Base-by-base conservation (phyloP, 2,113 vertebrate genomes). In the Eurystomus gularis region DNA sequence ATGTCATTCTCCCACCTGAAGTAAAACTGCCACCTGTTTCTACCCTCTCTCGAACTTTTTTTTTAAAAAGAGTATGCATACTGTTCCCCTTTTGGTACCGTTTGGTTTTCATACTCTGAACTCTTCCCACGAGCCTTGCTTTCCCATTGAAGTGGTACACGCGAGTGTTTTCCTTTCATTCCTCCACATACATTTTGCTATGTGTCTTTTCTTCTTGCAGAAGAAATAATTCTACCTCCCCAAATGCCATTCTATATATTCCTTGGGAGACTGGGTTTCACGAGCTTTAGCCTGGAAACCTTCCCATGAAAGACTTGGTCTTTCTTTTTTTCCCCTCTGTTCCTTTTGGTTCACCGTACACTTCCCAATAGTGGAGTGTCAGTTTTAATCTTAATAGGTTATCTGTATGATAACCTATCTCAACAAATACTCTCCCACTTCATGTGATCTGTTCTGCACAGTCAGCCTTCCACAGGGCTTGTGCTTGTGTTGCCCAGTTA, bases 191-290 rank as follows among this genome's bases (percentile, higher is more conserved):
- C 19, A 26, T 55, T 71, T 71, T 69, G 14, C n/a, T 23, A 52
- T 0, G 0, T 17, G 18, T 21, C 14, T 46, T 66, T 57, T 44
- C 35, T 62, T 20, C 37, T 2, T 23, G 58, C 33, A 72, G 35
- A 62, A 89, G 29, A 24, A 62, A 42, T 21, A 23, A 13, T 40
- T 46, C 42, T 57, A n/a, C 1, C 10, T 44, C 21, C 7, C 12
- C 35, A 58, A 48, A 58, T 24, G 3, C 6, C 15, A 10, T 18
- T 78, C 21, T 37, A 4, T 7, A 5, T 9, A 18, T 14, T 23
- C 13, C 25, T 12, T 20, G 10, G 2, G 7, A 26, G 40, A 40
- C 33, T 33, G 0, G 0, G 10, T 61, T 57, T 86, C 35, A 77
- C 39, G 8, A 39, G 35, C 14, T 65, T 66, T 55, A 60, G 28